Percentiles rank a stretch among this genome's conserved stretches.
phyloP scores from a whole-genome alignment of 2,797 vertebrate species.

The Capromys pilorides region DNA sequence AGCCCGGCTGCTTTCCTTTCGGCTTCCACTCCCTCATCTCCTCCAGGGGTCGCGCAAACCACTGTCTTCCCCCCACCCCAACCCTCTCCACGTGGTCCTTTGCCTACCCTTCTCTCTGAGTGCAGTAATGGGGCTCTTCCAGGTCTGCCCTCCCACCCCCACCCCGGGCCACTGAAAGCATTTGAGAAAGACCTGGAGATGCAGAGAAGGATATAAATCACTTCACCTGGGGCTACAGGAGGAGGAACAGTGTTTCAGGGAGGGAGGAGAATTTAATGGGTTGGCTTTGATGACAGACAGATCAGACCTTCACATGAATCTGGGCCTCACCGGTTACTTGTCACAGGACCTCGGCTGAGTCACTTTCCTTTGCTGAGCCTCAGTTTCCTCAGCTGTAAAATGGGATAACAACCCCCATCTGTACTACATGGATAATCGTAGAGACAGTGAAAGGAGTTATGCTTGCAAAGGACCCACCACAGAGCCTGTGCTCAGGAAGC shows the following conservation, averaged over 20 bases:
- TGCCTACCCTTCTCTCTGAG: neutral
- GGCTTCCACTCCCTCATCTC: neutral
- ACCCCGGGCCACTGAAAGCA: neutral
- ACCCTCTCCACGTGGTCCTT: accelerated
- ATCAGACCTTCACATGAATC: neutral
- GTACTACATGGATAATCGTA: neutral
- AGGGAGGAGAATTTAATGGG: neutral
- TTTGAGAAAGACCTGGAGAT: neutral
- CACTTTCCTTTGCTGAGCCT: neutral
- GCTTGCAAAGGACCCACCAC: neutral
- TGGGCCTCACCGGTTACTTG: neutral
- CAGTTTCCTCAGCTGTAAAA: neutral
- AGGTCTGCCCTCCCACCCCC: neutral
- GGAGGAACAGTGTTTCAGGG: neutral
- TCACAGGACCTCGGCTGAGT: neutral
- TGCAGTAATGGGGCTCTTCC: neutral
- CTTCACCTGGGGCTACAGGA: neutral
- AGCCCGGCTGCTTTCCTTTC: neutral
- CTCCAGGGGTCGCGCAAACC: neutral
- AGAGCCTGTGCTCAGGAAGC: neutral
- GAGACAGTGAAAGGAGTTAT: neutral
- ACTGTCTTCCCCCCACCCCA: neutral
- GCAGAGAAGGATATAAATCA: neutral
- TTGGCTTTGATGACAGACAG: neutral
- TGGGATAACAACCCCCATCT: neutral